phyloP scores from a whole-genome alignment of 2,888 invertebrate genomes.

The Thera britannica region DNA sequence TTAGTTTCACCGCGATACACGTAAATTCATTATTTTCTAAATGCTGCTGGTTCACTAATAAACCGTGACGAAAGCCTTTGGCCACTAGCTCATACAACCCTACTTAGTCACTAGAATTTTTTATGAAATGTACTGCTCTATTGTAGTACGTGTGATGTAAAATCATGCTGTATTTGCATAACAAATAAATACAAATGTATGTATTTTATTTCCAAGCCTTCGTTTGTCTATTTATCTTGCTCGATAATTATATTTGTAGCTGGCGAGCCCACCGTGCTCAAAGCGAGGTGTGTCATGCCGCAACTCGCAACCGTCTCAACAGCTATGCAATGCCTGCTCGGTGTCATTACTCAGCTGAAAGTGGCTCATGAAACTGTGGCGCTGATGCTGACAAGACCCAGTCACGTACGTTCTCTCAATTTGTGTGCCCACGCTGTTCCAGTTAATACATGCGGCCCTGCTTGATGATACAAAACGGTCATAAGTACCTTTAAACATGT shows the following conservation, averaged over 20 bases:
- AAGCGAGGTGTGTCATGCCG: constrained; percentile 49
- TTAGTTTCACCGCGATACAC: constrained; percentile 66
- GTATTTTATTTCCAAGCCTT: not conserved
- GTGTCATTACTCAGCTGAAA: constrained; percentile 70
- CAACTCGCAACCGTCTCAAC: constrained; percentile 39
- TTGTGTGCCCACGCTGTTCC: constrained; percentile 50
- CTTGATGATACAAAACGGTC: constrained; percentile 43
- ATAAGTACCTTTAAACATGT: constrained; percentile 23
- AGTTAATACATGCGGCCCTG: constrained; percentile 47
- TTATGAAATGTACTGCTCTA: too few species aligned
- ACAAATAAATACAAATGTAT: not conserved
- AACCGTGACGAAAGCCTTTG: constrained; percentile 4
- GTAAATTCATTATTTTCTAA: constrained; percentile 43
- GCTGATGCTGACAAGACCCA: constrained; percentile 67
- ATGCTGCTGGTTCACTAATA: constrained; percentile 32
- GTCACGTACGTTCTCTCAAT: constrained; percentile 66
- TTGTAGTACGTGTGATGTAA: too few species aligned
- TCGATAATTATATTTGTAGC: not conserved
- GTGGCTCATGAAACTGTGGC: constrained; percentile 71
- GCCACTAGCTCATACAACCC: not conserved
- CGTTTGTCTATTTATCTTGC: constrained; percentile 3
- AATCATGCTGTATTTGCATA: too few species aligned
- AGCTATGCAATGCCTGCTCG: constrained; percentile 54
- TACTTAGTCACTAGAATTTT: too few species aligned
- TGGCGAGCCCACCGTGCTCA: constrained; percentile 4